Conservation (phyloP, 2,888 invertebrate species). For the Dioctria rufipes region DNA sequence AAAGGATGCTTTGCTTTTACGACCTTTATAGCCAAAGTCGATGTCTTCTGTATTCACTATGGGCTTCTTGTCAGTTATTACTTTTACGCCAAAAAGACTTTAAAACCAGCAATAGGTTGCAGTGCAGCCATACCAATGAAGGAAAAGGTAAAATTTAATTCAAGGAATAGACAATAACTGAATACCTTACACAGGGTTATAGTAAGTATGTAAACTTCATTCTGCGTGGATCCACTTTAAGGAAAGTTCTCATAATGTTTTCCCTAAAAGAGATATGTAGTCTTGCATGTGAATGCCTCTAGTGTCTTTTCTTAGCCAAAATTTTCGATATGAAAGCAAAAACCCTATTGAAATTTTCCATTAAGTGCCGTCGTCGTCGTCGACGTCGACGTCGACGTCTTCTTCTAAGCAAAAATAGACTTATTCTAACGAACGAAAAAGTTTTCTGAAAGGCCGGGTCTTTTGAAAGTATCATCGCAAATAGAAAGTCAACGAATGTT, state of each 20-base stretch:
- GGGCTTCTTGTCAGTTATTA: conserved; percentile 47
- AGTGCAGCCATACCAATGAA: background rate
- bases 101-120: background rate
- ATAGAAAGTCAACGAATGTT: conserved; percentile 47
- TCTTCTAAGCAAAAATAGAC: conserved; percentile 4
- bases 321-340: conserved; percentile 9
- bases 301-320: background rate
- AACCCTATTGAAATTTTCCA: conserved; percentile 46
- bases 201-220: conserved; percentile 13
- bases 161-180: conserved; percentile 32
- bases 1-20: conserved; percentile 43
- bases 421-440: conserved; percentile 36
- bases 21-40: conserved; percentile 32
- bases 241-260: background rate
- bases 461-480: conserved; percentile 43
- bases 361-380: conserved; percentile 21
- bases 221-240: background rate
- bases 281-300: background rate
- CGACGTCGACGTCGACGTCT: too few relatives aligned
- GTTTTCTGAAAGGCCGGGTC: conserved; percentile 37
- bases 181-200: background rate
- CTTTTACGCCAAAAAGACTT: conserved; percentile 12
- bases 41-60: conserved; percentile 48
- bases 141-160: conserved; percentile 29
- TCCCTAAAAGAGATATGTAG: background rate